phyloP scores from a whole-genome alignment of 2,113 vertebrate species.

The Psephotus haematonotus region DNA sequence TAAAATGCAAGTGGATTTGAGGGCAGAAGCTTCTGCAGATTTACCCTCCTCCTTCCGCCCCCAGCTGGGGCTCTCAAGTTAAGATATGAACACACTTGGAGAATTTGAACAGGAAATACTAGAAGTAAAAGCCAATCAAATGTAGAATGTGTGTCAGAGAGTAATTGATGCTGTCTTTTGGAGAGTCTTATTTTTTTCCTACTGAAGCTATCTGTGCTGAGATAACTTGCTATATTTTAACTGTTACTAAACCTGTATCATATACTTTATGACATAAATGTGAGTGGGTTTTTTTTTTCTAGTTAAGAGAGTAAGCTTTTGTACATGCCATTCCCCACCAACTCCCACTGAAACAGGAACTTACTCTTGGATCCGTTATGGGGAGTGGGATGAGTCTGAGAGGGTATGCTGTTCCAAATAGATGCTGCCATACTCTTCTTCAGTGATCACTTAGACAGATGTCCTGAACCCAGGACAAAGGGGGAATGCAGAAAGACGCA shows the following conservation, averaged over 20 bases:
- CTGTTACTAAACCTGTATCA: background rate
- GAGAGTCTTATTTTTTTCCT: background rate
- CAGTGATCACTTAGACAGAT: background rate
- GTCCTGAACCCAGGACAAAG: background rate
- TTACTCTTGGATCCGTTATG: background rate
- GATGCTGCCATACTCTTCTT: background rate
- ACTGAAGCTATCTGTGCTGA: background rate
- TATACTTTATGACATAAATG: background rate
- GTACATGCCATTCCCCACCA: background rate
- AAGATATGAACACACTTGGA: background rate
- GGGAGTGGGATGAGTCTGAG: background rate
- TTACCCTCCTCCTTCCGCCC: background rate
- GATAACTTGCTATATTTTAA: background rate
- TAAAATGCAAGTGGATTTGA: background rate
- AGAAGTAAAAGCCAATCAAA: background rate
- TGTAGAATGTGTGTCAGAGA: background rate
- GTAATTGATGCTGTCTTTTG: background rate
- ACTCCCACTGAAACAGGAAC: background rate
- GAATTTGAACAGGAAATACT: background rate
- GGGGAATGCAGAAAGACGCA: background rate
- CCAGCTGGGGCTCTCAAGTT: background rate
- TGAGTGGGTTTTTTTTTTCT: background rate
- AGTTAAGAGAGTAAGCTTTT: rapidly evolving
- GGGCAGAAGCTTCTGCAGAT: background rate
- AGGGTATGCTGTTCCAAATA: background rate